Conservation (phyloP, 2,888 invertebrate species). For the Drosophila infuscata region DNA sequence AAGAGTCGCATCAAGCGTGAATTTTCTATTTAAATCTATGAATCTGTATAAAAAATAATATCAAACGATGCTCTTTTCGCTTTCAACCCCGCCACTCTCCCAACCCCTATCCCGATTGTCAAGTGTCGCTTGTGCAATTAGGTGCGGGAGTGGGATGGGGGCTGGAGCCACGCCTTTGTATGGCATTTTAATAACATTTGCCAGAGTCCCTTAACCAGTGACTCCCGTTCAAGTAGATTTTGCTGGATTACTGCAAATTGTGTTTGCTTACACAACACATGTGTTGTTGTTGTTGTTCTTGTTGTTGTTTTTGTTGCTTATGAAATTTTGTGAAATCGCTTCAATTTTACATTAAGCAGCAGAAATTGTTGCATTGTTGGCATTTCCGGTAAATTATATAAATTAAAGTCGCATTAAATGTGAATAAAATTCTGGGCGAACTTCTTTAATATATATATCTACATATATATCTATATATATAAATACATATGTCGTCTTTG, state of each 20-base stretch:
- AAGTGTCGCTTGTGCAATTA: constrained; percentile 23
- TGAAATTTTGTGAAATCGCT: constrained; percentile 41
- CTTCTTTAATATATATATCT: neutral
- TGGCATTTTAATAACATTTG: constrained; percentile 28
- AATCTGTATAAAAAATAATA: constrained; percentile 6
- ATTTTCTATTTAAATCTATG: constrained; percentile 45
- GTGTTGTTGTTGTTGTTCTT: neutral
- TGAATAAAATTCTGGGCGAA: constrained; percentile 40
- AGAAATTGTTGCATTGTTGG: constrained; percentile 29
- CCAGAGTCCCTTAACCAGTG: constrained; percentile 26
- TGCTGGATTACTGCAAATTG: constrained; percentile 61
- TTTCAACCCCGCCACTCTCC: neutral
- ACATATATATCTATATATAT: neutral
- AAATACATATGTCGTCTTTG: constrained; percentile 47
- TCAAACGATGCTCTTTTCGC: constrained; percentile 1
- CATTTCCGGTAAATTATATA: constrained; percentile 25
- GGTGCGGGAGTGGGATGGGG: neutral
- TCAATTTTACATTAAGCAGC: constrained; percentile 62
- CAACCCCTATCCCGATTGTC: neutral
- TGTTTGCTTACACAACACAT: constrained; percentile 47
- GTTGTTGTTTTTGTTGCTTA: neutral
- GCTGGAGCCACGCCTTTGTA: neutral
- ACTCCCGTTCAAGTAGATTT: constrained; percentile 58
- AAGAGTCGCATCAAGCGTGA: constrained; percentile 46
- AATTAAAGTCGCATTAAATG: constrained; percentile 50